phyloP scores from a whole-genome alignment of 2,113 vertebrate genomes.

The Hippocampus zosterae region DNA sequence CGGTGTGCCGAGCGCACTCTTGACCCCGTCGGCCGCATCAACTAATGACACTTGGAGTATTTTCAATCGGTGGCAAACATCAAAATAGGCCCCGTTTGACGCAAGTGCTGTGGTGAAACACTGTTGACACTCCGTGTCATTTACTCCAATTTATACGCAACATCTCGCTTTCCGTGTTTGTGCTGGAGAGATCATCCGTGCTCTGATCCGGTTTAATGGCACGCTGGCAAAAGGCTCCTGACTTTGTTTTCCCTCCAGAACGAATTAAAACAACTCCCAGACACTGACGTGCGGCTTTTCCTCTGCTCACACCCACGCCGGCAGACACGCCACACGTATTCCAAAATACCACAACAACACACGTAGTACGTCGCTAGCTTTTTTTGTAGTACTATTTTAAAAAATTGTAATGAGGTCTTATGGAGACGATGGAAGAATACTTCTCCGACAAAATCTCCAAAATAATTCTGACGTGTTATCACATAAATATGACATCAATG shows the following conservation, averaged over 20 bases:
- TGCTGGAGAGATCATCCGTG: not conserved
- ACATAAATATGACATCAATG: too few relatives aligned
- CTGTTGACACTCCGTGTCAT: constrained; percentile 9
- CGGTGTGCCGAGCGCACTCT: constrained; percentile 23
- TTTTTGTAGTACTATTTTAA: too few relatives aligned
- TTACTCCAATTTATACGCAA: not conserved
- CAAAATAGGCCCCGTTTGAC: too few relatives aligned
- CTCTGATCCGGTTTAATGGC: constrained; percentile 20
- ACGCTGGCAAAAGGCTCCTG: constrained; percentile 17
- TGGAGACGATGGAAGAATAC: too few relatives aligned
- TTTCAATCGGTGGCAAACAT: too few relatives aligned
- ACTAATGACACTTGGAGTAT: constrained; percentile 1
- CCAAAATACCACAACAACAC: constrained; percentile 62
- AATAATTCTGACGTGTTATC: too few relatives aligned
- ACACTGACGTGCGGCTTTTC: constrained; percentile 31
- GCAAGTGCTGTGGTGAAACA: not conserved
- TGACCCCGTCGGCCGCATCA: constrained; percentile 9
- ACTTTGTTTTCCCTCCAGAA: constrained; percentile 33
- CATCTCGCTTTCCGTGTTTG: constrained; percentile 1
- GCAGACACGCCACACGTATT: constrained; percentile 60
- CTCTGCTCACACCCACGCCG: constrained; percentile 19
- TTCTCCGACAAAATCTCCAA: too few relatives aligned
- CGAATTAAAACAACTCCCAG: constrained; percentile 43
- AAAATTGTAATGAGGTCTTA: too few relatives aligned
- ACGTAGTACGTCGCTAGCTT: constrained; percentile 27